Conservation (phyloP, 2,797 vertebrate species). For the Corythornis leucogaster region DNA sequence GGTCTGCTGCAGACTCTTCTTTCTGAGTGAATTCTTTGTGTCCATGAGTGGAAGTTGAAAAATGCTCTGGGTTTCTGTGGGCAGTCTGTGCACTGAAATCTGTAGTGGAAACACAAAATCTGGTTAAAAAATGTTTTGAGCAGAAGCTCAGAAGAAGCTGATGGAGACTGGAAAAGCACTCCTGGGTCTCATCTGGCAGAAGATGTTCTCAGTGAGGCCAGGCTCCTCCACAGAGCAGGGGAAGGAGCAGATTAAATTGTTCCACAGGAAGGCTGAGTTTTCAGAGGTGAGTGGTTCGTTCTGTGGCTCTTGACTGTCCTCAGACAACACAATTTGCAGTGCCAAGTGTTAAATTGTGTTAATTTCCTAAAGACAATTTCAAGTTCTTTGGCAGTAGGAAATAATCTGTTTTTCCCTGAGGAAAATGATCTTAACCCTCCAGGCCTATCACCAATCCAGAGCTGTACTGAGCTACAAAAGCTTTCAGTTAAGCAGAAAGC, state of each 20-base stretch:
- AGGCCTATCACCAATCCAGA: not conserved
- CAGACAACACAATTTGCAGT: not conserved
- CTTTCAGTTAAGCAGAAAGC: slow-evolving; percentile 27
- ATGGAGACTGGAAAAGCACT: not conserved
- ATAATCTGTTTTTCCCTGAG: not conserved
- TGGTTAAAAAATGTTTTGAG: not conserved
- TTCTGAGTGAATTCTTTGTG: not conserved
- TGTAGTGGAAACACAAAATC: not conserved
- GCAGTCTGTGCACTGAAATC: not conserved
- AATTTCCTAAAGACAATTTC: slow-evolving; percentile 8
- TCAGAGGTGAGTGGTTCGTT: not conserved
- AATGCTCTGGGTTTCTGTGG: not conserved
- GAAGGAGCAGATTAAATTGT: not conserved
- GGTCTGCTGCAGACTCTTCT: not conserved
- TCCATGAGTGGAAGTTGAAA: not conserved
- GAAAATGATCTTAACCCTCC: not conserved
- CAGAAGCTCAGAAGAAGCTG: not conserved
- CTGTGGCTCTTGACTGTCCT: not conserved
- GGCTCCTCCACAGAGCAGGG: not conserved
- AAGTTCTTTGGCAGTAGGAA: not conserved
- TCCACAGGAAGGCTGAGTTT: not conserved
- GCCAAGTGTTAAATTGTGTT: not conserved
- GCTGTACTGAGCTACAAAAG: slow-evolving; percentile 11
- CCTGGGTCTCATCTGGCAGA: not conserved
- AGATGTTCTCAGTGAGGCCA: not conserved